phyloP scores from a whole-genome alignment of 2,888 invertebrate species.

The Xestia rhomboidea region DNA sequence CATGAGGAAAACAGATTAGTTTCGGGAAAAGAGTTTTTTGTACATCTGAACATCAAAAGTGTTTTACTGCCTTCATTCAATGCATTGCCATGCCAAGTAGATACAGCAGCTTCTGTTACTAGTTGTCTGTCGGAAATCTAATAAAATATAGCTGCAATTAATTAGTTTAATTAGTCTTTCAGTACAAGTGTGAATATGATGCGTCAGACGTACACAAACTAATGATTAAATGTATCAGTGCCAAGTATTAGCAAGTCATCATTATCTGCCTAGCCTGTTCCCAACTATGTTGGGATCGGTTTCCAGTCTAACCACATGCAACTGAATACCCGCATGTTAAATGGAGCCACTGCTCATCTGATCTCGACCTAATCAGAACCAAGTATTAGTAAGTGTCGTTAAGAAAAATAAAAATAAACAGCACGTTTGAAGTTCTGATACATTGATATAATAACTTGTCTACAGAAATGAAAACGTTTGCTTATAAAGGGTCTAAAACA shows the following conservation, averaged over 20 bases:
- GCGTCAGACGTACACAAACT: constrained; percentile 21
- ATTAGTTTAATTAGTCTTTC: constrained; percentile 38
- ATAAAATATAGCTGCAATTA: constrained; percentile 43
- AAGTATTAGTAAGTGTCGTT: constrained; percentile 34
- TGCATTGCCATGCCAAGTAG: not conserved
- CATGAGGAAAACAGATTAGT: constrained; percentile 9
- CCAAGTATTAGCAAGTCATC: constrained; percentile 26
- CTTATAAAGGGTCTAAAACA: too few species aligned
- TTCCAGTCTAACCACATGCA: not conserved
- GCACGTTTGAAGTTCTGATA: constrained; percentile 28
- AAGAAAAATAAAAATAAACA: constrained; percentile 37
- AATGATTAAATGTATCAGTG: constrained; percentile 39
- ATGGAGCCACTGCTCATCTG: not conserved
- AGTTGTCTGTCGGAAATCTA: constrained; percentile 8
- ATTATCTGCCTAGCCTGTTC: not conserved
- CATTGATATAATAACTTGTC: constrained; percentile 40
- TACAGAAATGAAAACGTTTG: constrained; percentile 51
- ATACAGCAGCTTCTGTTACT: not conserved
- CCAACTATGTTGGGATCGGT: not conserved
- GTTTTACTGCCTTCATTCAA: not conserved
- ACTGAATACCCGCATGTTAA: not conserved
- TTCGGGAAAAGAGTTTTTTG: not conserved
- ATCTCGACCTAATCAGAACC: not conserved
- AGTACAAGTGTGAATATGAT: constrained; percentile 41
- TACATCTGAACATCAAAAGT: not conserved